A percentile compares a stretch with the other conserved stretches of the same genome.
Evolutionary conservation across 2,797 vertebrate species (phyloP).

Genomic region (Scarus forsteni): DNA sequence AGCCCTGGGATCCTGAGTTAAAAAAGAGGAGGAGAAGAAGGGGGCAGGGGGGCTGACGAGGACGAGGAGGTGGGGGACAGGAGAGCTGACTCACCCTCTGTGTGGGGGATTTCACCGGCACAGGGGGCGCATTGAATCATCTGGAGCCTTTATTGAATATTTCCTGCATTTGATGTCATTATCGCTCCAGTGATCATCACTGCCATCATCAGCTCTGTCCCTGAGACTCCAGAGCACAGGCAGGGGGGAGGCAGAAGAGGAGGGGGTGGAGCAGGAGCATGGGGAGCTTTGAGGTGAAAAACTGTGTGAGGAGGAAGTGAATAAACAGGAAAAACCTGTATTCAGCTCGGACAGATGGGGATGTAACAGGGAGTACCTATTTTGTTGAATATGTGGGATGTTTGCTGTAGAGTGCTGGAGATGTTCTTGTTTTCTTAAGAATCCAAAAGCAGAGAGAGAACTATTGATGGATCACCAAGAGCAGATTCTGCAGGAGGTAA

Average conservation of each 20-base stretch:
- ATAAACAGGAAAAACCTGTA: not conserved
- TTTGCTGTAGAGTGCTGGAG: conserved; percentile 20
- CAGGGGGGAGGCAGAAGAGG: conserved; percentile 22
- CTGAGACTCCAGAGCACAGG: conserved; percentile 30
- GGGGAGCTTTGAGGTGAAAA: conserved; percentile 34
- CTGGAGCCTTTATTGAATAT: conserved; percentile 73
- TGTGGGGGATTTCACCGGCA: conserved; percentile 67
- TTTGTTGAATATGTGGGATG: conserved; percentile 4
- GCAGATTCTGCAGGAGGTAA: conserved; percentile 23
- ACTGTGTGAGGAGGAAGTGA: conserved; percentile 6
- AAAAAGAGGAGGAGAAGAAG: conserved; percentile 19
- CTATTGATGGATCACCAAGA: conserved; percentile 33
- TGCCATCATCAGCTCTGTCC: conserved; percentile 51
- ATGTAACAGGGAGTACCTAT: not conserved
- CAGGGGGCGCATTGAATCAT: conserved; percentile 75
- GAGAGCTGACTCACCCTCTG: conserved; percentile 77
- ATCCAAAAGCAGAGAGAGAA: conserved; percentile 24
- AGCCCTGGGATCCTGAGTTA: conserved; percentile 14
- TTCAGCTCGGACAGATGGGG: conserved; percentile 13
- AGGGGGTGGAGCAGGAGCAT: conserved; percentile 4
- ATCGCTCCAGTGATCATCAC: conserved; percentile 63
- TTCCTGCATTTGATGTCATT: conserved; percentile 77
- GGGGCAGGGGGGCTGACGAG: not conserved
- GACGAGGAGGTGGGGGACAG: conserved; percentile 22
- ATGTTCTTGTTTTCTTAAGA: conserved; percentile 39